phyloP scores from a whole-genome alignment of 2,888 invertebrate species.

The Perizoma flavofasciatum region DNA sequence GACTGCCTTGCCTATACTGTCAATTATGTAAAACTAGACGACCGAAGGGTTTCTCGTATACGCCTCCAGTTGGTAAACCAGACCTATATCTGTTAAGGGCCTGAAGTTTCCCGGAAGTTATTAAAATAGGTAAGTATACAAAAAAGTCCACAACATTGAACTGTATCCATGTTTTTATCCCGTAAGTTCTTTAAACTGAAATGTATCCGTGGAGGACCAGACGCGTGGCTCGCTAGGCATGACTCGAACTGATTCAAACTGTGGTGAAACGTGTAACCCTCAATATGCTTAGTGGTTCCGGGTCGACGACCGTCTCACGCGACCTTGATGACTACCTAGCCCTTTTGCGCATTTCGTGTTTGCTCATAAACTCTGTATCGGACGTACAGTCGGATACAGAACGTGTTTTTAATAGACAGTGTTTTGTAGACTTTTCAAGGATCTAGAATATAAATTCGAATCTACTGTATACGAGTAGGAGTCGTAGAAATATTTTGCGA shows the following conservation, averaged over 20 bases:
- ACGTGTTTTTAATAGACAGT: slow-evolving; percentile 29
- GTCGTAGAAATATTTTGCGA: too few species aligned
- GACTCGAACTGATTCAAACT: slow-evolving; percentile 16
- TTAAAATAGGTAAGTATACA: too few species aligned
- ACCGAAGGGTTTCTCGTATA: too few species aligned
- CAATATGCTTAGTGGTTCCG: slow-evolving; percentile 50
- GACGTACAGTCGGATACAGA: slow-evolving; percentile 29
- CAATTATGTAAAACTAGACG: neutral
- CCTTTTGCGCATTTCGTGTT: slow-evolving; percentile 46
- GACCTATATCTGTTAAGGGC: too few species aligned
- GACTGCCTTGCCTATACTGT: slow-evolving; percentile 3
- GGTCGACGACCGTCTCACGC: slow-evolving; percentile 61
- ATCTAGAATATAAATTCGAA: slow-evolving; percentile 9
- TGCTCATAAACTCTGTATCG: slow-evolving; percentile 28
- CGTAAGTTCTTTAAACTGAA: slow-evolving; percentile 1
- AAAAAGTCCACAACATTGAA: too few species aligned
- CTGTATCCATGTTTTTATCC: too few species aligned
- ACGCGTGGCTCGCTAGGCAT: slow-evolving; percentile 11
- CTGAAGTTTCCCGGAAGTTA: too few species aligned
- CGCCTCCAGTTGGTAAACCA: too few species aligned
- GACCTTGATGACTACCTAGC: slow-evolving; percentile 56
- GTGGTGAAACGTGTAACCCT: slow-evolving; percentile 30
- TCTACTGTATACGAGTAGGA: too few species aligned
- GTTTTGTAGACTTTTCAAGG: slow-evolving; percentile 20
- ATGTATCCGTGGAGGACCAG: neutral